Evolutionary conservation across 2,113 vertebrate genomes (phyloP).

Genomic region (Rhodinocichla rosea): DNA sequence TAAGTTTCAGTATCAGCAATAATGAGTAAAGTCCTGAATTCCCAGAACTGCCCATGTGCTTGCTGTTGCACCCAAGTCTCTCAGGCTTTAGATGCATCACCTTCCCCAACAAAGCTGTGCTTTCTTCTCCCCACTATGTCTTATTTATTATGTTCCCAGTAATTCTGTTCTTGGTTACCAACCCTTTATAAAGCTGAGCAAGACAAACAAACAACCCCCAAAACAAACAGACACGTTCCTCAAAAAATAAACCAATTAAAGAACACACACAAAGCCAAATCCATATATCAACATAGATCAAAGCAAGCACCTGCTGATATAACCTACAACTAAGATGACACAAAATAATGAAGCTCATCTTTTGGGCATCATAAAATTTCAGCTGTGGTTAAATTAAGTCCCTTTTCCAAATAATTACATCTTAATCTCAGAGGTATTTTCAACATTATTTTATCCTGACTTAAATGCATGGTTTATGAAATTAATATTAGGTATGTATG

Average conservation of each 20-base stretch:
- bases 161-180: background rate
- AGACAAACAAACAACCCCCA: background rate
- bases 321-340: rapidly evolving
- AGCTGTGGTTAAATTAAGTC: background rate
- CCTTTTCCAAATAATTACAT: background rate
- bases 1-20: background rate
- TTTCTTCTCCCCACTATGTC: background rate
- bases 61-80: background rate
- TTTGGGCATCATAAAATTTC: background rate
- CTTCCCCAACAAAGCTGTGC: background rate
- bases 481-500: background rate
- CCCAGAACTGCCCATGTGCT: background rate
- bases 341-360: background rate
- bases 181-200: background rate
- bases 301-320: background rate
- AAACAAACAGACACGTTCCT: background rate
- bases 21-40: background rate
- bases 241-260: background rate
- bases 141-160: background rate
- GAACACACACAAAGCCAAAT: background rate
- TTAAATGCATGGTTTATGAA: background rate
- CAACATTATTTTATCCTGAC: background rate
- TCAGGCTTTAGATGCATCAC: background rate
- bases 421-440: background rate
- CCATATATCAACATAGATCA: background rate